These are phyloP conservation scores for Otolemur crassicaudatus DNA, from an alignment of 2,797 vertebrate genomes.

Conservation along the genomic window DNA sequence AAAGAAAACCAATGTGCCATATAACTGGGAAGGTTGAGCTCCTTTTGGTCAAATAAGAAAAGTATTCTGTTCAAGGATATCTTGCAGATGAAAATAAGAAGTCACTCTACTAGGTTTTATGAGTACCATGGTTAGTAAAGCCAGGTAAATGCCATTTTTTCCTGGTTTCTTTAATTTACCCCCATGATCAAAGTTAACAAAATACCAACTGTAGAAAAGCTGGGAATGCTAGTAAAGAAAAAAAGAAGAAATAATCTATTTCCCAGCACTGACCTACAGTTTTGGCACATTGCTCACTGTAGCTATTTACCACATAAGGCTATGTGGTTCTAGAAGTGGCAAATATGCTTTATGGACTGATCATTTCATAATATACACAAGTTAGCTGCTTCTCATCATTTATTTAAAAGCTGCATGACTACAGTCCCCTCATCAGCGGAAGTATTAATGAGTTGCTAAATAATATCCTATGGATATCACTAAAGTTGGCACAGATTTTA, in stretches of 20 bases:
- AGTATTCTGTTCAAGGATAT: neutral
- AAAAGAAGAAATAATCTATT: neutral
- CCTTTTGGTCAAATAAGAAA: neutral
- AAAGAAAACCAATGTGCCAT: too few species aligned
- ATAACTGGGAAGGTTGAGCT: neutral
- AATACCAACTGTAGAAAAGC: neutral
- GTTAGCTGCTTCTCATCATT: neutral
- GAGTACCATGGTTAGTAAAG: neutral
- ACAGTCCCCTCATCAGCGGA: neutral
- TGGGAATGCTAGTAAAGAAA: neutral
- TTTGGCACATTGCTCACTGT: neutral
- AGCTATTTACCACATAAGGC: neutral
- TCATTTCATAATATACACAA: neutral
- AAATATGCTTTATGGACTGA: neutral
- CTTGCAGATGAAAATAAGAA: neutral
- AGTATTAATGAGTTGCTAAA: neutral
- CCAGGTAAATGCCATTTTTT: slow-evolving; percentile 6
- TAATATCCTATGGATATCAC: neutral
- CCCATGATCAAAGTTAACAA: neutral
- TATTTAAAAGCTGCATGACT: neutral
- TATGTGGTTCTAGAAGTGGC: neutral
- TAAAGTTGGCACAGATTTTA: neutral
- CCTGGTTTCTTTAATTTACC: neutral
- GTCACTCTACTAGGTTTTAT: neutral
- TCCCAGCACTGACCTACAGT: neutral